Evolutionary conservation across 1,140 invertebrate species (phyloP), one percentile per base, ranked within the genome.

Genomic region (Mizuhopecten yessoensis): DNA sequence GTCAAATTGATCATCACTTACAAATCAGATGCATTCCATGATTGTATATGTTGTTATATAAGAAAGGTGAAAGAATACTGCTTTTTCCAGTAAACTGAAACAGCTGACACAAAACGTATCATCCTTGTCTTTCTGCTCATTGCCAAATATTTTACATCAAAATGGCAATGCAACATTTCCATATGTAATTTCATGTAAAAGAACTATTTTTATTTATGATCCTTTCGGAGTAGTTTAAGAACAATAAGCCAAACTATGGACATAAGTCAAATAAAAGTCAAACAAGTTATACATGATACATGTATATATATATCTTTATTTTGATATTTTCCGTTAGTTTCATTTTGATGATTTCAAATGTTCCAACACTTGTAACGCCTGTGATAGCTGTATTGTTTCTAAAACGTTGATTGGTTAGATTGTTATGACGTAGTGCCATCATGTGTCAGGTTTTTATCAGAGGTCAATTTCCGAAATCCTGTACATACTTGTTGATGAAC

Each of bases 361-460:
- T 75, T 75, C 57, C 57, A 29, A 75, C 15, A 29, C 57, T n/a
- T 75, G 23, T 75, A 13, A 75, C 29, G n/a, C 57, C 57, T 75
- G 57, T 75, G 57, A 75, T 75, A 75, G 57, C 17, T 75, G 57
- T 49, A 49, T 15, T 49, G 45, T 75, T 17, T 29, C 1, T 75
- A n/a, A 17, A 17, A 45, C 7, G 57, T 75, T 49, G 11, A 75
- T 75, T 9, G 17, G 0, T 23, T 75, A 75, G n/a, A n/a, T 17
- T 75, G 57, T 75, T 75, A 75, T 75, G 57, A 75, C 57, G 57
- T 75, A 75, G 57, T 29, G 57, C 57, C 57, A 75, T 75, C n/a
- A 75, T 17, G 57, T 75, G 57, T 75, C 57, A n/a, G 57, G 23
- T 75, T 29, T 75, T 75, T 75, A 75, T 29, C 57, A 29, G 57